Evolutionary conservation across 2,888 invertebrate genomes (phyloP).

Genomic region (Lasioglossum villosulum): DNA sequence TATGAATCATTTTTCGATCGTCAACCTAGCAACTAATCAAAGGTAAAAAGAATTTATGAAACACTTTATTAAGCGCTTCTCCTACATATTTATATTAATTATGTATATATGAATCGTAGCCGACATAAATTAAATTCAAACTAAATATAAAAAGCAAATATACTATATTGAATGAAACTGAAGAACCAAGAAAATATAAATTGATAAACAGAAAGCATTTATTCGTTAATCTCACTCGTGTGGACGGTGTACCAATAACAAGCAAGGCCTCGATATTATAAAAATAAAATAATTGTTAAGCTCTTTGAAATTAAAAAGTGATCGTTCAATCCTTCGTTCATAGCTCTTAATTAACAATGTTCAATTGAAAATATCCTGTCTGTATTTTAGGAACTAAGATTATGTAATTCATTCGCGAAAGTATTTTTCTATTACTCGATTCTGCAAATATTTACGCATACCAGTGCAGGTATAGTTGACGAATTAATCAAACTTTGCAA

Average conservation of each 20-base stretch:
- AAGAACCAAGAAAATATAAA: not conserved
- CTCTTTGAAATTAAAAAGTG: not conserved
- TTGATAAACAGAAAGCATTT: not conserved
- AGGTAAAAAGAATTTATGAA: not conserved
- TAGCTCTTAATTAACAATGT: not conserved
- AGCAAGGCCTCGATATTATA: not conserved
- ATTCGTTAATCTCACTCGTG: not conserved
- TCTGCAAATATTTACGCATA: not conserved
- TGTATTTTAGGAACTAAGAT: not conserved
- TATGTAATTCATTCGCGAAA: too few species aligned
- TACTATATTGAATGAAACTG: not conserved
- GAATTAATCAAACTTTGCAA: not conserved
- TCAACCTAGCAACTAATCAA: not conserved
- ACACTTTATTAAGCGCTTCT: not conserved
- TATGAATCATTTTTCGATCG: not conserved
- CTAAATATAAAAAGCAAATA: not conserved
- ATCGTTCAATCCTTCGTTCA: too few species aligned
- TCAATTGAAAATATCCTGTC: not conserved
- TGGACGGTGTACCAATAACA: not conserved
- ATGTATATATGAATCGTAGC: not conserved
- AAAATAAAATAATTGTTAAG: not conserved
- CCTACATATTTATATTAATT: not conserved
- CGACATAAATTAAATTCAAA: not conserved
- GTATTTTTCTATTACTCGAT: not conserved
- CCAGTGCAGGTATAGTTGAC: not conserved